phyloP scores from a whole-genome alignment of 1,140 invertebrate species.

The Muscidifurax raptorellus region DNA sequence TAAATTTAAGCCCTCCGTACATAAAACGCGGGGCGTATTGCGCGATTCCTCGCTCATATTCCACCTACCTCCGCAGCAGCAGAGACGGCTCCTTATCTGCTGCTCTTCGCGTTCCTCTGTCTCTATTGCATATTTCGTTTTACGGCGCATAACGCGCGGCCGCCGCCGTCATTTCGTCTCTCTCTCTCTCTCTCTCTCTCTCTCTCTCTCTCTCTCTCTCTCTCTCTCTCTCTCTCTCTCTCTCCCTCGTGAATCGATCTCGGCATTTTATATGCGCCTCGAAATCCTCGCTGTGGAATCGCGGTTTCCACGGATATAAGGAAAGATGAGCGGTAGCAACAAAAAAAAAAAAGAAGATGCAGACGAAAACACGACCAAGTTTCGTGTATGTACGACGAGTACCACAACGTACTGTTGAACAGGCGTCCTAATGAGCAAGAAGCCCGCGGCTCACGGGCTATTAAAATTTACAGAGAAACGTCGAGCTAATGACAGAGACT shows the following conservation, averaged over 20 bases:
- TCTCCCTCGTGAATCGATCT: background rate
- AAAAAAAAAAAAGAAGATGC: background rate
- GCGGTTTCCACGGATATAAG: background rate
- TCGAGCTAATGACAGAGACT: constrained; percentile 48
- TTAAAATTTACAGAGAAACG: constrained; percentile 40
- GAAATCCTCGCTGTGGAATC: constrained; percentile 6
- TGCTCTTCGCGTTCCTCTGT: constrained; percentile 50
- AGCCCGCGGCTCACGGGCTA: background rate
- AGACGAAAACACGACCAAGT: background rate
- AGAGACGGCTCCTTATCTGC: constrained; percentile 15
- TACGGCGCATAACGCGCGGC: constrained; percentile 59
- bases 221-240: no score
- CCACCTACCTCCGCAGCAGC: background rate
- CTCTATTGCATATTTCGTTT: constrained; percentile 66
- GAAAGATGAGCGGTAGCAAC: no score
- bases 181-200: no score
- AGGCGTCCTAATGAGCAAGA: constrained; percentile 26
- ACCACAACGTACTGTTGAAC: background rate
- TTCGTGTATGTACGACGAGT: no score
- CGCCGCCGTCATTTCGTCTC: background rate
- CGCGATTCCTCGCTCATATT: constrained; percentile 6
- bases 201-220: no score
- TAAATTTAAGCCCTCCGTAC: constrained; percentile 36
- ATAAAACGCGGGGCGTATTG: constrained; percentile 5
- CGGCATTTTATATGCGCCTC: constrained; percentile 39